Evolutionary conservation across 2,888 invertebrate genomes (phyloP).

Genomic region (Ptilodon capucinus): DNA sequence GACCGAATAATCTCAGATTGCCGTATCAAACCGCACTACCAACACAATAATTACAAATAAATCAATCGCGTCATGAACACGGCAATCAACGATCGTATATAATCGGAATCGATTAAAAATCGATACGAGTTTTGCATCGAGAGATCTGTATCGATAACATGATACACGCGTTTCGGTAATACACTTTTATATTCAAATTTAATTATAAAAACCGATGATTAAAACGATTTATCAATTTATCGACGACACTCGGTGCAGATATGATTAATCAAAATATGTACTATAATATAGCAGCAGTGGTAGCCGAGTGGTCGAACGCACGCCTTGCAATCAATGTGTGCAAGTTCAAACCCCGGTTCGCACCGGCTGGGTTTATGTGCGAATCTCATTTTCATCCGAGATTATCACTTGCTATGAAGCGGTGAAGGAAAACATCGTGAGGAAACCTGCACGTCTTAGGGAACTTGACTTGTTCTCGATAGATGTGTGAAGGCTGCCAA

Average conservation of each 20-base stretch:
- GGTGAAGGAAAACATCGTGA: no score
- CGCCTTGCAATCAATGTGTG: no score
- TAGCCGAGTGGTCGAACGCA: no score
- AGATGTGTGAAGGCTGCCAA: no score
- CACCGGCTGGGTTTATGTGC: no score
- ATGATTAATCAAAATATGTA: background rate
- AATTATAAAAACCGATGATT: slow-evolving; percentile 23
- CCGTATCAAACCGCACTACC: background rate
- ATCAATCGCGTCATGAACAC: slow-evolving; percentile 46
- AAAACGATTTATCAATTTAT: slow-evolving; percentile 1
- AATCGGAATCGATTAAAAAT: slow-evolving; percentile 66
- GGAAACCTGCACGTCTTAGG: no score
- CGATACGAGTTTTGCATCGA: slow-evolving; percentile 49
- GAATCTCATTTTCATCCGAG: no score
- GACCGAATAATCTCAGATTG: background rate
- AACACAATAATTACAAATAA: slow-evolving; percentile 37
- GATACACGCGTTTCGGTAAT: slow-evolving; percentile 35
- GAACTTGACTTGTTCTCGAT: no score
- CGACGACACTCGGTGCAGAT: background rate
- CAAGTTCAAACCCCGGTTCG: no score
- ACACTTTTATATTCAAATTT: slow-evolving; percentile 19
- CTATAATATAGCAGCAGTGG: no score
- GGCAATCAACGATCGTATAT: slow-evolving; percentile 60
- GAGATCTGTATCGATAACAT: slow-evolving; percentile 57
- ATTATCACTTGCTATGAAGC: no score